Evolutionary conservation across 2,797 vertebrate genomes (phyloP).

Genomic region (Alfaro cultratus): DNA sequence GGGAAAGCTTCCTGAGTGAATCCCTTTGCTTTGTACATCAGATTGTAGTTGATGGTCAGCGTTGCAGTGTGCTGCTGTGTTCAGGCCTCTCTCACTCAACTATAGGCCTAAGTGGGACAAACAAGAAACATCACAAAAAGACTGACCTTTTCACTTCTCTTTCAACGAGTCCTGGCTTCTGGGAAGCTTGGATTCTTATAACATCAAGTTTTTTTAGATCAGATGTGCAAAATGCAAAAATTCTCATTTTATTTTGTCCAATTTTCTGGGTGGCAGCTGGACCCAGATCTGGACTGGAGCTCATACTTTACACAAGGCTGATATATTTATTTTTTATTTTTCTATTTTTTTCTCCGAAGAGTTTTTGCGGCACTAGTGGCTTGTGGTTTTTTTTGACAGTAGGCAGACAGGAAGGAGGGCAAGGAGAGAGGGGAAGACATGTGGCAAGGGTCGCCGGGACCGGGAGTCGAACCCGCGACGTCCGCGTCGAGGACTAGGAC

Average conservation of each 20-base stretch:
- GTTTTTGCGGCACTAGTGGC: too few species aligned
- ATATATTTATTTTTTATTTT: too few species aligned
- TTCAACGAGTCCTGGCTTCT: background rate
- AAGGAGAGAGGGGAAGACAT: too few species aligned
- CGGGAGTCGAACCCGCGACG: too few species aligned
- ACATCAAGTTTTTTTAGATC: background rate
- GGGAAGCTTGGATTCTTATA: background rate
- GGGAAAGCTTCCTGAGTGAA: background rate
- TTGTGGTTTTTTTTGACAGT: too few species aligned
- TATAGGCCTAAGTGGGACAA: background rate
- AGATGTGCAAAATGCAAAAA: background rate
- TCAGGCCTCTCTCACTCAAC: background rate
- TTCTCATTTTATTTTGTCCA: background rate
- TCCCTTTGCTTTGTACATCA: background rate
- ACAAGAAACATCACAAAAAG: background rate
- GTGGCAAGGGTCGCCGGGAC: too few species aligned
- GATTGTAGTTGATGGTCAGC: background rate
- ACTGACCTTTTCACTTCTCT: background rate
- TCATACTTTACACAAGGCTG: background rate
- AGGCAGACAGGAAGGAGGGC: too few species aligned
- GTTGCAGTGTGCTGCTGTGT: background rate
- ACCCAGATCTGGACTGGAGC: background rate
- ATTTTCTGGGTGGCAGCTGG: background rate
- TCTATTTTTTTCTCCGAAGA: too few species aligned
- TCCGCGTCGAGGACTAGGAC: too few species aligned